These are phyloP conservation scores for Mus pahari DNA, from an alignment of 2,113 vertebrate genomes.

Conservation along the genomic window DNA sequence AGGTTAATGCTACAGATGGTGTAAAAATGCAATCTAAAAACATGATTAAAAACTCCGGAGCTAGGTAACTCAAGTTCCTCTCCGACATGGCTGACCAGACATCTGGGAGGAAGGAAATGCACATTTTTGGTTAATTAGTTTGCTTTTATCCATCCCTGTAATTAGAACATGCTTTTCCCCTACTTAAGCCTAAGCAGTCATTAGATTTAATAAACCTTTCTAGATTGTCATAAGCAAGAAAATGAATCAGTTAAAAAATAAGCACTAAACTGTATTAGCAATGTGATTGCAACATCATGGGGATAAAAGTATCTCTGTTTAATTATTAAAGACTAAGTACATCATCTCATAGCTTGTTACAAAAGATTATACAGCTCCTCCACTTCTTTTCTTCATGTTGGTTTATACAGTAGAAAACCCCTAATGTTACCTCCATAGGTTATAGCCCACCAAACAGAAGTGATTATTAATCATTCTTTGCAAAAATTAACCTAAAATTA, in stretches of 20 bases:
- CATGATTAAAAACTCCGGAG: constrained; percentile 88
- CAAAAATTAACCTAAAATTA: constrained; percentile 46
- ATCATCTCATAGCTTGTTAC: constrained; percentile 67
- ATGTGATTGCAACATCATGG: constrained; percentile 74
- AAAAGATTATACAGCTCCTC: constrained; percentile 7
- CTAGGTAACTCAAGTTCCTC: constrained; percentile 87
- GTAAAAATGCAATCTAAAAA: constrained; percentile 89
- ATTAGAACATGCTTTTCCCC: constrained; percentile 85
- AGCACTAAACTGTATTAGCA: constrained; percentile 76
- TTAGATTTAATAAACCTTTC: constrained; percentile 87
- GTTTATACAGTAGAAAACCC: constrained; percentile 53
- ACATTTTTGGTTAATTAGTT: constrained; percentile 88
- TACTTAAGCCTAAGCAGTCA: constrained; percentile 86
- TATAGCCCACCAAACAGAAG: constrained; percentile 33
- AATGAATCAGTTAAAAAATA: constrained; percentile 85
- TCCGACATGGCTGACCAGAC: constrained; percentile 84
- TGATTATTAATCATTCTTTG: constrained; percentile 54
- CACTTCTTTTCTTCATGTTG: background rate
- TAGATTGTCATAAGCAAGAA: constrained; percentile 84
- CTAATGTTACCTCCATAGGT: background rate
- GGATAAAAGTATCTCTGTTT: constrained; percentile 71
- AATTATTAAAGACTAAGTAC: constrained; percentile 70
- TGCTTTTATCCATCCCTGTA: constrained; percentile 87
- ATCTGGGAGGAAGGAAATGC: constrained; percentile 83
- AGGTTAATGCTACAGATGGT: constrained; percentile 90